These are phyloP conservation scores for Dendrocincla fuliginosa DNA, from an alignment of 2,797 vertebrate species.

Conservation along the genomic window DNA sequence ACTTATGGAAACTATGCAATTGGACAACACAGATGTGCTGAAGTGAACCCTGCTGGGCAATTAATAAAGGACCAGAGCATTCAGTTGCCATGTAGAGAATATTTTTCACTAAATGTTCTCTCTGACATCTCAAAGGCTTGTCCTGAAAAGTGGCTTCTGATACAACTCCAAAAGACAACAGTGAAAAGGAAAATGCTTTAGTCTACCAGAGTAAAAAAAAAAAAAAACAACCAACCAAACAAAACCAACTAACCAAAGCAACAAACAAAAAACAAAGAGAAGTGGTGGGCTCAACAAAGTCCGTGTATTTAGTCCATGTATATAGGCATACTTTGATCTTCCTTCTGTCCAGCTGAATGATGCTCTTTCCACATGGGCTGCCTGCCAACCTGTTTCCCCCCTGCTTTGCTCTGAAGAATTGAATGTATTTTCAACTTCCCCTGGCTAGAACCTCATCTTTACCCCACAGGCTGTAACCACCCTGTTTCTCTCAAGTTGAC, in stretches of 20 bases:
- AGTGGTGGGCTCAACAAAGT: not conserved
- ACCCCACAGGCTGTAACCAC: not conserved
- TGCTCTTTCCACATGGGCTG: rapidly evolving
- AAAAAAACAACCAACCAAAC: not conserved
- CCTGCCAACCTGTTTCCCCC: not conserved
- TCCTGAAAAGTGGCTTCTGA: not conserved
- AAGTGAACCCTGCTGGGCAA: not conserved
- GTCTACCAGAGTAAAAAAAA: not conserved
- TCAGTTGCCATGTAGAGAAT: not conserved
- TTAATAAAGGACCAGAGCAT: not conserved
- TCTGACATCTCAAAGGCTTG: not conserved
- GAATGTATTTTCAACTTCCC: not conserved
- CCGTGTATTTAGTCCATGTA: not conserved
- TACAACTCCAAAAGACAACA: not conserved
- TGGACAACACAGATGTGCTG: not conserved
- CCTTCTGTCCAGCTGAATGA: not conserved
- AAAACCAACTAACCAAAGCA: too few species aligned
- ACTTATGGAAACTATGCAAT: not conserved
- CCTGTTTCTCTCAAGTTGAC: not conserved
- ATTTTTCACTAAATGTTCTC: not conserved
- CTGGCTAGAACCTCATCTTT: not conserved
- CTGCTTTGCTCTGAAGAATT: not conserved
- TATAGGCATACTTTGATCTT: not conserved
- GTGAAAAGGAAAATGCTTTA: not conserved
- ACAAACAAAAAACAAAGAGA: too few species aligned